A percentile compares a stretch with the other conserved stretches of the same genome.
These are phyloP conservation scores for Forbesichthys papilliferus DNA, from an alignment of 2,113 vertebrate genomes.

Conservation along the genomic window DNA sequence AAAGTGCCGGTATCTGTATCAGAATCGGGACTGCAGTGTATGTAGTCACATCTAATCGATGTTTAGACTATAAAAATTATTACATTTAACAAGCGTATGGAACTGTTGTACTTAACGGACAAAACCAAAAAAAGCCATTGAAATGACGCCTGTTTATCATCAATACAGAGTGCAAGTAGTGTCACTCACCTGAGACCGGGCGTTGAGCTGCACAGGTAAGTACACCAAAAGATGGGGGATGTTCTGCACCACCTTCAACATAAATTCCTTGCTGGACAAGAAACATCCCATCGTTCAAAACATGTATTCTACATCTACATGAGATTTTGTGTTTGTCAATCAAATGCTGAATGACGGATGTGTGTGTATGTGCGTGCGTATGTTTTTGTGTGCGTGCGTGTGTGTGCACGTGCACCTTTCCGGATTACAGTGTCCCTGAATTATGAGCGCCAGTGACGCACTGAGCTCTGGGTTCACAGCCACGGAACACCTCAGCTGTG, in stretches of 20 bases:
- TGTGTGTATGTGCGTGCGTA: neutral
- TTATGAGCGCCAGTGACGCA: slow-evolving; percentile 70
- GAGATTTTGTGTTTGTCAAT: neutral
- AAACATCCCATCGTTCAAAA: slow-evolving; percentile 19
- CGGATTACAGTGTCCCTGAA: slow-evolving; percentile 70
- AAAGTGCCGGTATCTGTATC: no score
- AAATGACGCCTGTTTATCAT: neutral
- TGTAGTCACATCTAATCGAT: no score
- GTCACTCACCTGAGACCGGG: slow-evolving; percentile 71
- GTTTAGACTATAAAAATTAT: no score
- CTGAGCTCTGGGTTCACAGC: slow-evolving; percentile 73
- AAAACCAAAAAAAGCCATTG: neutral
- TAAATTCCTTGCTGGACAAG: slow-evolving; percentile 77
- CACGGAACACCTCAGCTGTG: slow-evolving; percentile 73
- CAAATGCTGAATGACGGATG: neutral
- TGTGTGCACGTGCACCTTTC: slow-evolving; percentile 66
- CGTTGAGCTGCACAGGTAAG: slow-evolving; percentile 68
- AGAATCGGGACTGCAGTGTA: no score
- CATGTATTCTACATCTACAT: neutral
- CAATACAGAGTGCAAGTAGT: neutral
- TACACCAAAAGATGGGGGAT: slow-evolving; percentile 63
- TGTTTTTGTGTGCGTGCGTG: neutral
- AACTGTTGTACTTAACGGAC: no score
- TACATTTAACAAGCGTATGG: no score
- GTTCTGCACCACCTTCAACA: slow-evolving; percentile 77